These are phyloP conservation scores for Pygocentrus nattereri DNA, from an alignment of 2,797 vertebrate species.

Conservation along the genomic window DNA sequence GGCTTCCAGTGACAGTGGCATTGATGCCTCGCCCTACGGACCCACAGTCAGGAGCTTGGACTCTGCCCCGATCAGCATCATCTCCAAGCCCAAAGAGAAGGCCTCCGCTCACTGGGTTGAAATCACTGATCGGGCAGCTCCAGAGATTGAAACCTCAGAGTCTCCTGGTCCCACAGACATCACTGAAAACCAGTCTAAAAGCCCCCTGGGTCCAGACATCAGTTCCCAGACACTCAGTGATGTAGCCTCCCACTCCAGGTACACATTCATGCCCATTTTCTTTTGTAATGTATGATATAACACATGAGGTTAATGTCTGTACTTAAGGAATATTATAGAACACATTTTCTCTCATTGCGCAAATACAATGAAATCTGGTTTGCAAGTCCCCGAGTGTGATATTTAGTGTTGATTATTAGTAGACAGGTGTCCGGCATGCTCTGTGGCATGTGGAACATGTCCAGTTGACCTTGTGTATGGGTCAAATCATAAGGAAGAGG, in stretches of 20 bases:
- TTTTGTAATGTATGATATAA: background rate
- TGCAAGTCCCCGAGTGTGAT: too few relatives aligned
- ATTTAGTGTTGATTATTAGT: too few relatives aligned
- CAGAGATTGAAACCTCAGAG: slow-evolving; percentile 73
- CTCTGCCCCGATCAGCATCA: slow-evolving; percentile 78
- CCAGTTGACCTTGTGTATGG: too few relatives aligned
- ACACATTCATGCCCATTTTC: slow-evolving; percentile 21
- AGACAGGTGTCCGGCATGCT: too few relatives aligned
- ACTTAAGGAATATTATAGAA: too few relatives aligned
- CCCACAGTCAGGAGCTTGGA: slow-evolving; percentile 87
- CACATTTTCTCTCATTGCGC: too few relatives aligned
- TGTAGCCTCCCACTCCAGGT: slow-evolving; percentile 87
- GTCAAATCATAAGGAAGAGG: too few relatives aligned
- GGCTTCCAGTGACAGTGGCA: slow-evolving; percentile 89
- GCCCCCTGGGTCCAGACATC: slow-evolving; percentile 81
- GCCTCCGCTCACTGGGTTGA: slow-evolving; percentile 86
- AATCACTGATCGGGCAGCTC: slow-evolving; percentile 70
- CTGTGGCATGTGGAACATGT: too few relatives aligned
- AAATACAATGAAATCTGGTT: too few relatives aligned
- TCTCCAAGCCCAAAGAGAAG: slow-evolving; percentile 83
- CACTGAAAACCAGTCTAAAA: slow-evolving; percentile 82
- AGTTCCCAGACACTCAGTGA: slow-evolving; percentile 86
- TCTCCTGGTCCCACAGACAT: slow-evolving; percentile 45
- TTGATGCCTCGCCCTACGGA: slow-evolving; percentile 89
- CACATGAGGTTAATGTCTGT: too few relatives aligned